Conservation (phyloP, 2,888 invertebrate species). For the Phyto melanocephala region DNA sequence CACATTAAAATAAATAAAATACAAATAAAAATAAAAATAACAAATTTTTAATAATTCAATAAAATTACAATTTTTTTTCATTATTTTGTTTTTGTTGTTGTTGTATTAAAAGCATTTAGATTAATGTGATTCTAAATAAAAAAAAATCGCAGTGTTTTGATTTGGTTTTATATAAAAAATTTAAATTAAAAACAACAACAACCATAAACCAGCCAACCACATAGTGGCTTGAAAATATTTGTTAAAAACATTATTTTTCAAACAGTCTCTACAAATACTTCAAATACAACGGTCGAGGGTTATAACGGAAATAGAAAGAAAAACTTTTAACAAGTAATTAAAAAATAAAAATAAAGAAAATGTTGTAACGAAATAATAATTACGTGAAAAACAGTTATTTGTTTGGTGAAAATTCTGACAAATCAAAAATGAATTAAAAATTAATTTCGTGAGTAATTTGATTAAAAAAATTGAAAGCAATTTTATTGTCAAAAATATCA, state of each 20-base stretch:
- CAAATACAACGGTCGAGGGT: constrained; percentile 38
- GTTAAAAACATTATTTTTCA: constrained; percentile 23
- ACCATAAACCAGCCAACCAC: background rate
- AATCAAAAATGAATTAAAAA: too few relatives aligned
- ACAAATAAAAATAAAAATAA: background rate
- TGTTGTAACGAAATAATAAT: background rate
- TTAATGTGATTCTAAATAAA: constrained; percentile 11
- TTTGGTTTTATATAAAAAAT: background rate
- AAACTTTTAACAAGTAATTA: background rate
- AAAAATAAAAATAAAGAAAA: background rate
- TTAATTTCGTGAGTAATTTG: too few relatives aligned
- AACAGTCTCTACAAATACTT: constrained; percentile 46
- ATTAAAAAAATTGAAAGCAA: too few relatives aligned
- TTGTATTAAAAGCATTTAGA: background rate
- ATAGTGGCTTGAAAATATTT: constrained; percentile 8
- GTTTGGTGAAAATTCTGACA: too few relatives aligned
- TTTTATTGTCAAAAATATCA: too few relatives aligned
- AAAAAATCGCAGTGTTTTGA: background rate
- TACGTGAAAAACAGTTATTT: too few relatives aligned
- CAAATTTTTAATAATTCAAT: background rate
- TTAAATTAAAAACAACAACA: background rate
- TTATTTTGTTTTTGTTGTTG: background rate
- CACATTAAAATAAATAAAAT: too few relatives aligned
- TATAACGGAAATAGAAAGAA: constrained; percentile 1
- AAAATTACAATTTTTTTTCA: background rate